Conservation (phyloP, 2,888 invertebrate species). For the Gastrophysa polygoni region DNA sequence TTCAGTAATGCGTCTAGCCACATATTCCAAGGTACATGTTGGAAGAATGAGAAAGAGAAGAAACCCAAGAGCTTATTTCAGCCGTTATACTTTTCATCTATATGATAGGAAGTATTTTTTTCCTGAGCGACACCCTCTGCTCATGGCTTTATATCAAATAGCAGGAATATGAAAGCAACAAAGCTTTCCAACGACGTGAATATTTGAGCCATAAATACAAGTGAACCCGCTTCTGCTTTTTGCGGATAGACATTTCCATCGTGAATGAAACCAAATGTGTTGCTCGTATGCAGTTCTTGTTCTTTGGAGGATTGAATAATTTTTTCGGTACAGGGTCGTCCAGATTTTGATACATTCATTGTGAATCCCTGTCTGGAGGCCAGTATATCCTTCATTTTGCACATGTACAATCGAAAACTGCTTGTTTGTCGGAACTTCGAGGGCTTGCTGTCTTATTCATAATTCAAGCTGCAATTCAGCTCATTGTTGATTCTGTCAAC, state of each 20-base stretch:
- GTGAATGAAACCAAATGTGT: conserved; percentile 32
- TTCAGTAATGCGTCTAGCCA: background rate
- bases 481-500: too few species aligned
- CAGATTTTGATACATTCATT: too few species aligned
- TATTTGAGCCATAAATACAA: conserved; percentile 37
- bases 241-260: conserved; percentile 24
- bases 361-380: too few species aligned
- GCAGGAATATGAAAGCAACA: conserved; percentile 27
- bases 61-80: background rate
- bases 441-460: too few species aligned
- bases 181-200: conserved; percentile 30
- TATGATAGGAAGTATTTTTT: conserved; percentile 7
- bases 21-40: background rate
- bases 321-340: too few species aligned
- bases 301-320: too few species aligned
- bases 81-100: conserved; percentile 5
- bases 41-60: background rate
- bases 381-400: too few species aligned
- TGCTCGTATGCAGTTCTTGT: conserved; percentile 26
- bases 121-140: conserved; percentile 9
- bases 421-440: too few species aligned
- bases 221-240: conserved; percentile 28
- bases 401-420: too few species aligned
- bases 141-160: conserved; percentile 16
- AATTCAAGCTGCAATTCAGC: too few species aligned